A percentile compares a stretch with the other conserved stretches of the same genome.
Evolutionary conservation across 2,113 vertebrate species (phyloP).

Genomic region (Phoenicopterus ruber): DNA sequence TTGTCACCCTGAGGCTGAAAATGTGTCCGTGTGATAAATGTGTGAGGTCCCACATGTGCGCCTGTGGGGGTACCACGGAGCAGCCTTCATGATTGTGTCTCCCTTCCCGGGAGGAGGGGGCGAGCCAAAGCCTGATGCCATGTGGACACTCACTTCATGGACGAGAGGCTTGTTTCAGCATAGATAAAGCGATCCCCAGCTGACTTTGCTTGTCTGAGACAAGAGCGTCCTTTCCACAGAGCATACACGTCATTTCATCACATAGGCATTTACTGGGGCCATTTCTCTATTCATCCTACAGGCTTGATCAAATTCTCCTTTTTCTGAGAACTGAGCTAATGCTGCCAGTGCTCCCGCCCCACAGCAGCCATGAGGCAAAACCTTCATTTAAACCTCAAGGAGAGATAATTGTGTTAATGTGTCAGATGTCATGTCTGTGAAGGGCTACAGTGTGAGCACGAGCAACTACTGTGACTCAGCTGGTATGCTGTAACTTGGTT

Average conservation of each 20-base stretch:
- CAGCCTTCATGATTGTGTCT: fast-evolving
- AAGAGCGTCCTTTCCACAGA: not conserved
- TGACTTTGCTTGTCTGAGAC: not conserved
- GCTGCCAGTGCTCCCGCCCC: not conserved
- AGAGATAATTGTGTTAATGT: not conserved
- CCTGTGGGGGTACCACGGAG: not conserved
- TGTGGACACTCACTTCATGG: not conserved
- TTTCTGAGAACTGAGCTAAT: not conserved
- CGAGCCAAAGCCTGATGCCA: not conserved
- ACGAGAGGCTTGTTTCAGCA: not conserved
- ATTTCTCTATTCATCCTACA: not conserved
- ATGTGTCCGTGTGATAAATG: not conserved
- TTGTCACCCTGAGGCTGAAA: not conserved
- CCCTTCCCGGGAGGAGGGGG: not conserved
- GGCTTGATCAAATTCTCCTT: not conserved
- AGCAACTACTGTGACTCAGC: not conserved
- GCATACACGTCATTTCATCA: fast-evolving
- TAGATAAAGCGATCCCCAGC: not conserved
- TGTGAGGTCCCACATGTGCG: not conserved
- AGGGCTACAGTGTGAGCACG: not conserved
- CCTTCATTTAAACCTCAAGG: not conserved
- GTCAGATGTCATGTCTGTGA: not conserved
- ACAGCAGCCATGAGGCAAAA: not conserved
- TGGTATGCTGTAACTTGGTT: not conserved
- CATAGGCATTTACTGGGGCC: not conserved